These are phyloP conservation scores for Girardinus metallicus DNA, from an alignment of 2,797 vertebrate genomes.

Conservation along the genomic window DNA sequence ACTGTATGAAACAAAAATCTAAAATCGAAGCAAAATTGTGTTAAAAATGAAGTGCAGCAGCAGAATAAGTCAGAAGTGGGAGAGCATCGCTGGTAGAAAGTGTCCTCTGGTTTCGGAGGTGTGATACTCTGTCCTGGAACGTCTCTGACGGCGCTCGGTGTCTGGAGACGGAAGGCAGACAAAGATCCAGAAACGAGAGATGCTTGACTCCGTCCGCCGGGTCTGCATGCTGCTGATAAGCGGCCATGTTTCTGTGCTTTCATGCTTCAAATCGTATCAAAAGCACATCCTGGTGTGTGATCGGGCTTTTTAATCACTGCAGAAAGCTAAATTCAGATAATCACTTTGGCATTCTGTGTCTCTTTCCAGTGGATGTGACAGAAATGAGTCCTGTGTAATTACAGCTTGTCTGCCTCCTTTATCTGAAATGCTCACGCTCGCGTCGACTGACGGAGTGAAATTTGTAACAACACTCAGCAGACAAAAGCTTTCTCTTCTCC, in stretches of 20 bases:
- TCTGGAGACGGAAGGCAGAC: slow-evolving; percentile 19
- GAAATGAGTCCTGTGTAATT: slow-evolving; percentile 15
- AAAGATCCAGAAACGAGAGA: neutral
- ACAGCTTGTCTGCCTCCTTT: slow-evolving; percentile 21
- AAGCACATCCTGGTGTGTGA: neutral
- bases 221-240: neutral
- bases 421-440: slow-evolving; percentile 8
- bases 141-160: slow-evolving; percentile 16
- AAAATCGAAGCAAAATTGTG: neutral
- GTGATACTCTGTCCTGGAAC: neutral
- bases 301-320: neutral
- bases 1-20: neutral
- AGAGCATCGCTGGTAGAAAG: neutral
- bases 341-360: neutral
- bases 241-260: neutral
- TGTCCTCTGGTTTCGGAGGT: neutral
- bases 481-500: slow-evolving; percentile 19
- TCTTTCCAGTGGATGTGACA: neutral
- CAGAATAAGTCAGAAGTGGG: neutral
- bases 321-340: neutral
- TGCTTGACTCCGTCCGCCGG: neutral
- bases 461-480: slow-evolving; percentile 17
- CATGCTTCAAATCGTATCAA: too few species aligned
- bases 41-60: neutral
- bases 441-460: slow-evolving; percentile 4